These are phyloP conservation scores for Campylomormyrus tamandua DNA, from an alignment of 2,113 vertebrate species.

Conservation along the genomic window DNA sequence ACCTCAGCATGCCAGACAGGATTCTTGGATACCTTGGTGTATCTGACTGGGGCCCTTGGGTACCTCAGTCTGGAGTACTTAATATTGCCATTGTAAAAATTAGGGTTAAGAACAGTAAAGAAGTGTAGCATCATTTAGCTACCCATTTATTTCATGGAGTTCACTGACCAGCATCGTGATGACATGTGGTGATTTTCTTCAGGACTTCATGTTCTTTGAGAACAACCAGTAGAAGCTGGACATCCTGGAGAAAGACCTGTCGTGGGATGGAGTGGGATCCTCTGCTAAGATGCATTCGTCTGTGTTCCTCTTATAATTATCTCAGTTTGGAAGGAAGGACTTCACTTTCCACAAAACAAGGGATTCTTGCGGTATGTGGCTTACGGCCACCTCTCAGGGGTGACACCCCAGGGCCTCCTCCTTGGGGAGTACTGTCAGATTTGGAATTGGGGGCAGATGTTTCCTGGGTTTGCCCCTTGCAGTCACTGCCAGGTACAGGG, in stretches of 20 bases:
- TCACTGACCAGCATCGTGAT: neutral
- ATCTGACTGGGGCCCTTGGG: neutral
- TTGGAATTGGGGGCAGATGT: neutral
- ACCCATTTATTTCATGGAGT: neutral
- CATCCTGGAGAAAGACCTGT: neutral
- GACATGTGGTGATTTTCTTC: neutral
- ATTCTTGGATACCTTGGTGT: neutral
- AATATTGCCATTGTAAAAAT: neutral
- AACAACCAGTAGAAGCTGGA: constrained; percentile 29
- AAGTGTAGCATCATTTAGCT: neutral
- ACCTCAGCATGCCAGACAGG: neutral
- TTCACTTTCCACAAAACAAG: neutral
- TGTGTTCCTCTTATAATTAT: neutral
- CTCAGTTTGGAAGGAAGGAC: constrained; percentile 1
- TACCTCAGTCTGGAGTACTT: neutral
- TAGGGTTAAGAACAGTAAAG: neutral
- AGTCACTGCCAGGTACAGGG: neutral
- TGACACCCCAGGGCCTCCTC: neutral
- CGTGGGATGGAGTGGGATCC: neutral
- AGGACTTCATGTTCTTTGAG: constrained; percentile 93
- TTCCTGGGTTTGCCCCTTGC: neutral
- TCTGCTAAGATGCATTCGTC: neutral
- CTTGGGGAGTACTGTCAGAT: neutral
- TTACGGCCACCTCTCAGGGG: neutral
- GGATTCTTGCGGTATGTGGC: neutral